Conservation (phyloP, 2,888 invertebrate species). For the Eristalis intricaria region DNA sequence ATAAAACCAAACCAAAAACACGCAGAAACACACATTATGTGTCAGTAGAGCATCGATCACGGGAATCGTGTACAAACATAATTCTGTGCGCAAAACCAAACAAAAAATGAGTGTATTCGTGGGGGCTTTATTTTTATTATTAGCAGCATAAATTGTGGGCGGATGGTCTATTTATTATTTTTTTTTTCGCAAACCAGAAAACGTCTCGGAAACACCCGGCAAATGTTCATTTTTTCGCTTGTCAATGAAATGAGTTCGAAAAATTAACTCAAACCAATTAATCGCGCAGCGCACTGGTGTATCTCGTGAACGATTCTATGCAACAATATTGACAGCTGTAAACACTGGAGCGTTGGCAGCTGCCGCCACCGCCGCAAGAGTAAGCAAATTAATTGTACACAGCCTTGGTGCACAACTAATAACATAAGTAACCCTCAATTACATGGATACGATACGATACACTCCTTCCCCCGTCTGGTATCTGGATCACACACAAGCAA, state of each 20-base stretch:
- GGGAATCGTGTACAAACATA: slow-evolving; percentile 3
- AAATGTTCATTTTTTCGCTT: not conserved
- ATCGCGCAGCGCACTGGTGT: slow-evolving; percentile 17
- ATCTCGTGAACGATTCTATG: slow-evolving; percentile 14
- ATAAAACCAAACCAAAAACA: slow-evolving; percentile 22
- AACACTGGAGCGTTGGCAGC: not conserved
- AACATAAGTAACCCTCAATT: slow-evolving; percentile 10
- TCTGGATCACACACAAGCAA: not conserved
- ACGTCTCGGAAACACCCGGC: slow-evolving; percentile 4
- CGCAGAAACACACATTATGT: slow-evolving; percentile 10
- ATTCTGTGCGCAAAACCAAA: not conserved
- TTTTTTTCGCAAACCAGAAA: not conserved
- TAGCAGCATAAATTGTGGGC: slow-evolving; percentile 31
- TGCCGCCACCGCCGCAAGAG: not conserved
- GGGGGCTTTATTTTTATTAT: slow-evolving; percentile 11
- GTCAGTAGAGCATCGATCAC: slow-evolving; percentile 38
- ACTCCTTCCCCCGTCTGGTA: not conserved
- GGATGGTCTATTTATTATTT: not conserved
- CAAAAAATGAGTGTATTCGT: not conserved
- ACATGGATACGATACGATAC: not conserved
- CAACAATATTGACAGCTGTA: slow-evolving; percentile 18
- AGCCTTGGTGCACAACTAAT: slow-evolving; percentile 45
- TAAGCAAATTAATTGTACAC: slow-evolving; percentile 48
- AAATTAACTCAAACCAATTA: slow-evolving; percentile 25
- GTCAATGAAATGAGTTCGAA: slow-evolving; percentile 18